Conservation (phyloP, 2,113 vertebrate genomes). For the Salvelinus namaycush region DNA sequence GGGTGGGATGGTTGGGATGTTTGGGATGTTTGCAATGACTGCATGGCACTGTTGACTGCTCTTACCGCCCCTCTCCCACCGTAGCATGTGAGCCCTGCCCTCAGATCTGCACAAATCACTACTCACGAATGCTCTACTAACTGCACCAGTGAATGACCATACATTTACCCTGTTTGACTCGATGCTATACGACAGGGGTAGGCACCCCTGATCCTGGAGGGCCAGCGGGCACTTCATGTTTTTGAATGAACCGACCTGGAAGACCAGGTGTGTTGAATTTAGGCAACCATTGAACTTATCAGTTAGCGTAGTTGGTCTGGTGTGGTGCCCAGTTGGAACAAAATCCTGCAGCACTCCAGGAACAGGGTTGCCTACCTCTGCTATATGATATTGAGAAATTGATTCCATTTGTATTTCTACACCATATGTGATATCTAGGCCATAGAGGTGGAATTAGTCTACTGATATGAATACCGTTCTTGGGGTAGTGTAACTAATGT, state of each 20-base stretch:
- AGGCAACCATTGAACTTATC: no score
- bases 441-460: not conserved
- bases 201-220: no score
- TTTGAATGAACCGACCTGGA: no score
- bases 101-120: constrained; percentile 27
- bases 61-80: constrained; percentile 7
- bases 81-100: constrained; percentile 37
- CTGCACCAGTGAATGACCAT: constrained; percentile 15
- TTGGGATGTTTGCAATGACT: constrained; percentile 50
- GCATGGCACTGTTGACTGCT: constrained; percentile 48
- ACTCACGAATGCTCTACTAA: constrained; percentile 37
- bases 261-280: no score
- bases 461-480: not conserved
- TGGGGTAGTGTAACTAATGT: constrained; percentile 7
- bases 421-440: not conserved
- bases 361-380: no score
- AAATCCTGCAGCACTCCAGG: no score
- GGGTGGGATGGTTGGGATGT: not conserved
- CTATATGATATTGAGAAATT: no score
- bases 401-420: no score
- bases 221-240: no score
- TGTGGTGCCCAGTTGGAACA: no score
- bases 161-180: not conserved
- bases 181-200: not conserved
- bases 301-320: no score